phyloP scores from a whole-genome alignment of 2,797 vertebrate genomes.

The Cossypha heuglini region DNA sequence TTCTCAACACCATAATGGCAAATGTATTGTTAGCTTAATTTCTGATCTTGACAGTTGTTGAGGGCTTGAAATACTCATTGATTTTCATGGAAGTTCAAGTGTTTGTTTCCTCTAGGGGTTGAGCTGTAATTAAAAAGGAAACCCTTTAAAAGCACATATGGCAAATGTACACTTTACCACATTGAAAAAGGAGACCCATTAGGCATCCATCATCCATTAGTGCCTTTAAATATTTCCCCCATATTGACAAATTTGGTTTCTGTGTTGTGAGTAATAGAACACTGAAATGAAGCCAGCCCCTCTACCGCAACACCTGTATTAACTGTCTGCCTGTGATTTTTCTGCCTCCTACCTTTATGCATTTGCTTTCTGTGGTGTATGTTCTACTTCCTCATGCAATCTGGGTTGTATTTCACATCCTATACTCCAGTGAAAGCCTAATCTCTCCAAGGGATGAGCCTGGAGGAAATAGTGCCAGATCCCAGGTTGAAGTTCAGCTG shows the following conservation, averaged over 20 bases:
- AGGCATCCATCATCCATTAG: constrained; percentile 33
- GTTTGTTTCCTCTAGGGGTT: constrained; percentile 27
- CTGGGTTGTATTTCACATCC: not conserved
- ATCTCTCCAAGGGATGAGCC: not conserved
- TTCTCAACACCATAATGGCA: not conserved
- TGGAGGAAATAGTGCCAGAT: not conserved
- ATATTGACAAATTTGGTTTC: not conserved
- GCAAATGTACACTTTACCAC: constrained; percentile 19
- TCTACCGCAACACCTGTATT: not conserved
- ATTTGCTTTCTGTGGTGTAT: not conserved
- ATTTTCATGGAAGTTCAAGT: constrained; percentile 38
- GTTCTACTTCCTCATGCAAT: not conserved
- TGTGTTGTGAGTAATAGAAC: not conserved
- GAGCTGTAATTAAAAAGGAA: constrained; percentile 42
- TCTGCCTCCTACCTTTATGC: not conserved
- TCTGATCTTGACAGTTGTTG: constrained; percentile 12
- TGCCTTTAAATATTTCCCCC: constrained; percentile 21
- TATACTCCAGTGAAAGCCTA: not conserved
- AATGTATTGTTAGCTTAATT: constrained; percentile 19
- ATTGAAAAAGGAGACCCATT: constrained; percentile 9
- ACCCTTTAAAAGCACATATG: constrained; percentile 36
- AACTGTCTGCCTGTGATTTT: not conserved
- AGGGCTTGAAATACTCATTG: constrained; percentile 27
- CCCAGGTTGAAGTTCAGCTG: not conserved
- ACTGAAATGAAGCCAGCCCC: not conserved